phyloP scores from a whole-genome alignment of 1,140 invertebrate genomes.

The Laupala kohalensis region DNA sequence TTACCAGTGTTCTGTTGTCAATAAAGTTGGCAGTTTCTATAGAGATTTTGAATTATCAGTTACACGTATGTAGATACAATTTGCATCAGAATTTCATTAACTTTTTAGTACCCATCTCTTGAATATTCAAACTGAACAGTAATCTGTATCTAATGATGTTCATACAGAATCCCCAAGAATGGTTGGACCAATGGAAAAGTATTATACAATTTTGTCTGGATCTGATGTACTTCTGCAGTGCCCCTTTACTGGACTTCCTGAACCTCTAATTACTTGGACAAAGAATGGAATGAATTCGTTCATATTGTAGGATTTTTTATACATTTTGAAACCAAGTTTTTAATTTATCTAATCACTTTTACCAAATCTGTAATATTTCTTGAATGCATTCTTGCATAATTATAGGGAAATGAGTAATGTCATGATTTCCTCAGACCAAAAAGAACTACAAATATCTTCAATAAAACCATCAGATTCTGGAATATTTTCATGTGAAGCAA shows the following conservation, averaged over 20 bases:
- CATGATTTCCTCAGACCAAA: conserved; percentile 3
- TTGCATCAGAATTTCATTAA: neutral
- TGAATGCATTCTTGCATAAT: neutral
- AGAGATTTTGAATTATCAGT: conserved; percentile 34
- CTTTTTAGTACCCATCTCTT: neutral
- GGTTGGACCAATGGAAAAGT: conserved; percentile 14
- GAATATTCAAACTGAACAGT: neutral
- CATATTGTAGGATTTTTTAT: no score
- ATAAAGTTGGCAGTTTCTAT: conserved; percentile 34
- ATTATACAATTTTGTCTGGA: conserved; percentile 15
- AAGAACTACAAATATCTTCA: conserved; percentile 7
- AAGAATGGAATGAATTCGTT: conserved; percentile 7
- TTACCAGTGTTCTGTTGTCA: conserved; percentile 38
- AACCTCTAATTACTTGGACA: conserved; percentile 16
- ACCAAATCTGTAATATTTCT: neutral
- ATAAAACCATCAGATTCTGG: conserved; percentile 9
- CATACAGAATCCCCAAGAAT: conserved; percentile 17
- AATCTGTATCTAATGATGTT: neutral
- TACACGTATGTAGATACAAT: conserved; percentile 30
- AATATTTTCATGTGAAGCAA: conserved; percentile 14
- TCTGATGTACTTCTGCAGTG: conserved; percentile 15
- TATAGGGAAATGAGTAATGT: neutral
- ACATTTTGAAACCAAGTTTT: no score
- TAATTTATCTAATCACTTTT: neutral
- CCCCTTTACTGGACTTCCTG: conserved; percentile 18